These are phyloP conservation scores for Cenopis cana DNA, from an alignment of 2,888 invertebrate genomes.

Conservation along the genomic window DNA sequence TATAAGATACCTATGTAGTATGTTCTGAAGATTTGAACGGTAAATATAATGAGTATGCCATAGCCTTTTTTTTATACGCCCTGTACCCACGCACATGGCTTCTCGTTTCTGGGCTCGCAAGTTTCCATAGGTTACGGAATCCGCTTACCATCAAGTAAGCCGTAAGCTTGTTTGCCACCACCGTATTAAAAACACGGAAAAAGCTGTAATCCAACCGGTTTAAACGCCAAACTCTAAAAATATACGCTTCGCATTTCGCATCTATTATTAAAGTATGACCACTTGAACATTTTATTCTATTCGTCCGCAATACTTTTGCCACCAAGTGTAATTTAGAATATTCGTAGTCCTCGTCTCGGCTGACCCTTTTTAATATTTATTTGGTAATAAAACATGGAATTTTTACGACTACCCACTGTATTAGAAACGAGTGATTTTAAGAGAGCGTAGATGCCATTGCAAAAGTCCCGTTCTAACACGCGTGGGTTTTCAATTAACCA, in stretches of 20 bases:
- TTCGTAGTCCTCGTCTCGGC: not conserved
- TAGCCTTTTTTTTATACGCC: too few relatives aligned
- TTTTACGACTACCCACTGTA: conserved; percentile 3
- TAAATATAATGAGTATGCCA: too few relatives aligned
- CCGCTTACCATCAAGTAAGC: too few relatives aligned
- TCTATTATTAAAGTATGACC: conserved; percentile 6
- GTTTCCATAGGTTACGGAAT: too few relatives aligned
- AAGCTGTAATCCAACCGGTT: not conserved
- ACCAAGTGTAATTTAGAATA: conserved; percentile 24
- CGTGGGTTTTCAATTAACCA: too few relatives aligned
- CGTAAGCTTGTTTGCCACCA: too few relatives aligned
- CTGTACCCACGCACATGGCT: too few relatives aligned
- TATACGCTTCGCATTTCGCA: not conserved
- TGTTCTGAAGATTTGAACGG: too few relatives aligned
- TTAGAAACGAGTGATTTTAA: conserved; percentile 23
- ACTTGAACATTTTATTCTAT: not conserved
- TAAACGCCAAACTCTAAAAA: not conserved
- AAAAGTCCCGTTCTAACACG: too few relatives aligned
- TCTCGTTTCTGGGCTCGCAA: too few relatives aligned
- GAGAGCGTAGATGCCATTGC: too few relatives aligned
- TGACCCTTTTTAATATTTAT: conserved; percentile 32
- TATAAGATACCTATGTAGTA: too few relatives aligned
- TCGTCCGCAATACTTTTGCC: conserved; percentile 9
- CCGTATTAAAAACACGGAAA: not conserved
- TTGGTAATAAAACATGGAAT: conserved; percentile 2